Evolutionary conservation across 2,888 invertebrate species (phyloP).

Genomic region (Catocala nupta): DNA sequence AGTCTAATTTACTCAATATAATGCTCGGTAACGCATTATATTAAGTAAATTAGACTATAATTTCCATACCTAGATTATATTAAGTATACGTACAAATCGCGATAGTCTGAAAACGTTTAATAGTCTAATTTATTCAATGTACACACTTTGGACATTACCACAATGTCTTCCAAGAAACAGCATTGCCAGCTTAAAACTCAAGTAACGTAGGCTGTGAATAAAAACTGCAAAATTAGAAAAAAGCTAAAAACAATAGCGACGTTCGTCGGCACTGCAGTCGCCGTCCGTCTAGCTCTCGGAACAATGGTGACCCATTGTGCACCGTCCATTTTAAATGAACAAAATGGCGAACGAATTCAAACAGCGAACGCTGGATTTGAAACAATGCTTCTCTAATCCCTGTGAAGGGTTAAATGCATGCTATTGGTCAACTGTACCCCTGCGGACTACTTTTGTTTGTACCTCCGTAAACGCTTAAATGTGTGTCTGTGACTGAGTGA

Average conservation of each 20-base stretch:
- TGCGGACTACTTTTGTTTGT: slow-evolving; percentile 44
- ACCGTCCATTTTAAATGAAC: slow-evolving; percentile 86
- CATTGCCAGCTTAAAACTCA: slow-evolving; percentile 1
- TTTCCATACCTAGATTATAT: too few relatives aligned
- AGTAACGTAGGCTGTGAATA: slow-evolving; percentile 38
- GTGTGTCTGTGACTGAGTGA: slow-evolving; percentile 31
- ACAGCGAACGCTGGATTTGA: slow-evolving; percentile 75
- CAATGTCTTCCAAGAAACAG: neutral
- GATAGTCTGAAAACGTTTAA: too few relatives aligned
- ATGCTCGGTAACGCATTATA: too few relatives aligned
- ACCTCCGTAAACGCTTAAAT: slow-evolving; percentile 51
- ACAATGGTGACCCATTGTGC: slow-evolving; percentile 84
- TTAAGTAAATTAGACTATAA: too few relatives aligned
- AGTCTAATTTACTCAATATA: too few relatives aligned
- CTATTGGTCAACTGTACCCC: slow-evolving; percentile 84
- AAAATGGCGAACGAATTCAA: slow-evolving; percentile 84
- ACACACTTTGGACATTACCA: neutral
- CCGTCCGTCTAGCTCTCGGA: slow-evolving; percentile 71
- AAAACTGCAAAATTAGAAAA: slow-evolving; percentile 77
- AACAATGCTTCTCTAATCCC: slow-evolving; percentile 83
- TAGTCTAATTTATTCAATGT: neutral
- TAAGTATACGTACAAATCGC: too few relatives aligned
- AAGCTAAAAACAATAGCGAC: slow-evolving; percentile 77
- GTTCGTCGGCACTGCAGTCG: slow-evolving; percentile 72
- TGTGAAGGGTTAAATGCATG: slow-evolving; percentile 83